Base-by-base conservation (phyloP, 2,113 vertebrate species). In the Gobius niger region DNA sequence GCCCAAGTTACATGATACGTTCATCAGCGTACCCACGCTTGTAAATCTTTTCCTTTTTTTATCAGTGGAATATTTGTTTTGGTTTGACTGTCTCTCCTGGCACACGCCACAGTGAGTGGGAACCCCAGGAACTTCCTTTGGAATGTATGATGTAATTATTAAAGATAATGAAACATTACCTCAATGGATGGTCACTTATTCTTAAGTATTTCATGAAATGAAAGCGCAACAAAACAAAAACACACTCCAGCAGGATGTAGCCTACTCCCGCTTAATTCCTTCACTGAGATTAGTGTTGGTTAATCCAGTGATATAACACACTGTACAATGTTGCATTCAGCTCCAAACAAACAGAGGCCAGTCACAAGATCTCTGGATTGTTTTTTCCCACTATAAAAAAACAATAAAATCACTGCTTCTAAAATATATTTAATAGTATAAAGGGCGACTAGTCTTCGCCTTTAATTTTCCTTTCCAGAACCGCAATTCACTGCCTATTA, bases 1-100 rank as follows among this genome's bases (percentile, higher is more conserved):
- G 82, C 81, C 76, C 72, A 73, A 61, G 74, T 92, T 91, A 92
- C 85, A 81, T 87, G 88, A 92, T 82, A 74, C 70, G 40, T 62
- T 77, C 53, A 60, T 88, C 75, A 81, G 80, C 67, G 63, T 69
- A 19, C 57, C 75, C 80, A 78, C 60, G 44, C 59, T 18, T 70
- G 68, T 15, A 72, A 72, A 70, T 82, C 75, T 74, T 76, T 34
- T 34, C 24, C 24, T 82, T 85, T 57, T 84, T 84, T 78, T 53
- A 77, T 87, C 67, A 9, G 49, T 16, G 77, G 72, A 68, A 67
- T 53, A 14, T 62, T 72, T 52, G 6, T 40, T 70, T 64, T 44
- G 60, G 40, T 64, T 54, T 64, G 63, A 54, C 18, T 15, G 47
- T 12, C 56, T 18, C 61, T 9, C 18, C 11, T 24, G 9, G 51